These are phyloP conservation scores for Sympetrum striolatum DNA, from an alignment of 2,888 invertebrate species.

Conservation along the genomic window DNA sequence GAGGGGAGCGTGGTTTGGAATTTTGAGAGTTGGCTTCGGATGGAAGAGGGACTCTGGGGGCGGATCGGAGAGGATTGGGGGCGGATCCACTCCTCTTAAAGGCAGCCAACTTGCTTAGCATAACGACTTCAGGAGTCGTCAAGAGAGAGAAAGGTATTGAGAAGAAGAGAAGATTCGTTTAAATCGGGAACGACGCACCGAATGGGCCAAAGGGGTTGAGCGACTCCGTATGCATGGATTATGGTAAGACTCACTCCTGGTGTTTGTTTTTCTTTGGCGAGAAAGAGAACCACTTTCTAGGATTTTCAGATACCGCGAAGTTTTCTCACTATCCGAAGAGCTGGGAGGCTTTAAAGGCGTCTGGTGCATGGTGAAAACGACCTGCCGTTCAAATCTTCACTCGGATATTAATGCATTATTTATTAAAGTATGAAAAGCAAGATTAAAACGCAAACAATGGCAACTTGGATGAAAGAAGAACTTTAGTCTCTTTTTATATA, in stretches of 20 bases:
- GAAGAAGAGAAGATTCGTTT: background rate
- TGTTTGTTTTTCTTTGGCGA: constrained; percentile 7
- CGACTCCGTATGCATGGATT: background rate
- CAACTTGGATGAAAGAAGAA: no score
- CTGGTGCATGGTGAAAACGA: no score
- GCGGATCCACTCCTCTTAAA: background rate
- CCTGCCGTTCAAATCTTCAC: no score
- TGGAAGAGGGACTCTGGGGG: background rate
- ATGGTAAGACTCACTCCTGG: background rate
- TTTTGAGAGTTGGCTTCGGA: no score
- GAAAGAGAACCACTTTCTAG: background rate
- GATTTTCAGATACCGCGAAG: background rate
- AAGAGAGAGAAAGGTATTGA: background rate
- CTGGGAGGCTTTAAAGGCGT: no score
- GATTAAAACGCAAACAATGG: no score
- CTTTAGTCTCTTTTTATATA: no score
- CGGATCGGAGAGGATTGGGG: background rate
- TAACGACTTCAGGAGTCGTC: constrained; percentile 41
- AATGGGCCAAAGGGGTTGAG: background rate
- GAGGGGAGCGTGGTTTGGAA: background rate
- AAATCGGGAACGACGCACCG: background rate
- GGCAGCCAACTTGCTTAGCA: constrained; percentile 39
- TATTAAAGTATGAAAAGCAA: no score
- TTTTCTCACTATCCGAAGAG: no score
- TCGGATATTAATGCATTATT: no score